Percentiles rank a stretch among this genome's conserved stretches.
Conservation (phyloP, 2,113 vertebrate genomes). For the Paralichthys olivaceus region DNA sequence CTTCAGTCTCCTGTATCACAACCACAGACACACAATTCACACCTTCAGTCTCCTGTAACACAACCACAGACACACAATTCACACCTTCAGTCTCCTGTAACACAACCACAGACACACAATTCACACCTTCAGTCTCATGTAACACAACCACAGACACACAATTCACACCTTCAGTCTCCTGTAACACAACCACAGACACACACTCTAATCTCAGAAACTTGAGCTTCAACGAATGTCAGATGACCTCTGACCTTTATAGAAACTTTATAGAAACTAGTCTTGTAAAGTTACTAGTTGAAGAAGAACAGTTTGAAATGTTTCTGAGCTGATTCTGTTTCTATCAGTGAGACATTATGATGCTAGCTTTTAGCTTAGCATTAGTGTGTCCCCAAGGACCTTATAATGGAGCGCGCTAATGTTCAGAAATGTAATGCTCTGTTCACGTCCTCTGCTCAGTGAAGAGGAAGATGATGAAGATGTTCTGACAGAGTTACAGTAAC, state of each 20-base stretch:
- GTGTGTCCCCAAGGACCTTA: neutral
- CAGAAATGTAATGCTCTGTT: too few relatives aligned
- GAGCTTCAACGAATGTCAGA: too few relatives aligned
- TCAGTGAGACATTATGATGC: neutral
- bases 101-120: neutral
- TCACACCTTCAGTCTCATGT: too few relatives aligned
- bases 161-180: too few relatives aligned
- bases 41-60: too few relatives aligned
- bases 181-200: too few relatives aligned
- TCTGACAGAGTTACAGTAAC: neutral
- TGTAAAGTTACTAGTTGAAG: too few relatives aligned
- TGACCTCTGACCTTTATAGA: too few relatives aligned
- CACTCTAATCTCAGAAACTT: too few relatives aligned
- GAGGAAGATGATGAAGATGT: neutral
- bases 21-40: neutral
- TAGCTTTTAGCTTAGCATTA: neutral
- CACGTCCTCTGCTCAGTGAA: neutral
- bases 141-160: neutral
- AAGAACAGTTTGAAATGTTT: too few relatives aligned
- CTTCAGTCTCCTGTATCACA: too few relatives aligned
- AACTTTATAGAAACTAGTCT: too few relatives aligned
- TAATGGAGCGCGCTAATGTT: neutral
- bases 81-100: constrained; percentile 76
- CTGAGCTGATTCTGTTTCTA: neutral
- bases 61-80: neutral